Percentiles rank a stretch among this genome's conserved stretches.
Evolutionary conservation across 2,113 vertebrate genomes (phyloP).

Genomic region (Montifringilla adamsi): DNA sequence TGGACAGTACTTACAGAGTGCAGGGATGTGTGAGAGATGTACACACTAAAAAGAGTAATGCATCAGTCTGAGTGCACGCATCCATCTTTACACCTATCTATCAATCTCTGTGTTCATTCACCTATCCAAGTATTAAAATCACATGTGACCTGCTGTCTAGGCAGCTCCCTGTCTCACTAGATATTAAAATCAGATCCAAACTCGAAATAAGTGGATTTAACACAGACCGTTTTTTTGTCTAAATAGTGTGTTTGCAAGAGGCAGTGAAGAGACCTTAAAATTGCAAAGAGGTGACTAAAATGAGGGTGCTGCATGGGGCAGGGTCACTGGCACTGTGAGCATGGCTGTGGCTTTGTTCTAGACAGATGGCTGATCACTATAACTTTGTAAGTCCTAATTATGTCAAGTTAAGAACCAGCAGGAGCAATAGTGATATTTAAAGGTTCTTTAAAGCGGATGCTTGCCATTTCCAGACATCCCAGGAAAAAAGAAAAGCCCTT

Average conservation of each 20-base stretch:
- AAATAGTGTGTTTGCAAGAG: background rate
- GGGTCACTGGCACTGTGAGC: background rate
- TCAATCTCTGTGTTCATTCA: constrained; percentile 14
- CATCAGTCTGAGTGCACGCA: background rate
- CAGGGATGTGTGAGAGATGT: constrained; percentile 8
- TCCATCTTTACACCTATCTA: constrained; percentile 14
- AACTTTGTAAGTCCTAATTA: constrained; percentile 31
- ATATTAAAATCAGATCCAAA: constrained; percentile 28
- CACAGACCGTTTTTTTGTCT: background rate
- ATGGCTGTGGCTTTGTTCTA: constrained; percentile 16
- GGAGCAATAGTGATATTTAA: constrained; percentile 40
- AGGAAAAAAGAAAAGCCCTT: background rate
- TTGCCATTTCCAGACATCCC: constrained; percentile 32
- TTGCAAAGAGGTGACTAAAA: background rate
- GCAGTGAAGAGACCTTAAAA: background rate
- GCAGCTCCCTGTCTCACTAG: constrained; percentile 15
- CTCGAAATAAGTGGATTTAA: constrained; percentile 1
- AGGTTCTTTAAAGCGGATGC: constrained; percentile 49
- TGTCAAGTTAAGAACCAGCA: background rate
- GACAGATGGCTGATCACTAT: background rate
- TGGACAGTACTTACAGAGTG: background rate
- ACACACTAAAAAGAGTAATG: background rate
- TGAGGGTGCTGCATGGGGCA: background rate
- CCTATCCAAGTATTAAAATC: constrained; percentile 50
- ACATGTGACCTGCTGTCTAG: constrained; percentile 34